Evolutionary conservation across 2,888 invertebrate species (phyloP), one percentile per base, ranked within the genome.

Genomic region (Eupithecia subumbrata): DNA sequence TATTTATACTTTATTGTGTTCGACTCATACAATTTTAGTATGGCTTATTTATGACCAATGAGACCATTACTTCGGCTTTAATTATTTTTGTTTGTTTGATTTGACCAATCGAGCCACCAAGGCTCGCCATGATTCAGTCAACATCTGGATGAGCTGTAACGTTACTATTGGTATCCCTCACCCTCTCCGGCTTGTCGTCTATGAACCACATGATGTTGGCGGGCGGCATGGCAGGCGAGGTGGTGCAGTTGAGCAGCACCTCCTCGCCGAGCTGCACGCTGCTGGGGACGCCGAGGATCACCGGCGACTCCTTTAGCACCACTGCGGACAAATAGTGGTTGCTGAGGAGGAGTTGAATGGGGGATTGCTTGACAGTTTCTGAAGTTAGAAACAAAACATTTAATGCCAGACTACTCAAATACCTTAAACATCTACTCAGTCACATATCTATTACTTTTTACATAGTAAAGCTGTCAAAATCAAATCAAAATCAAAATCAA

Each of bases 201-300:
- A 95, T 90, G 80, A 85, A 93, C 95, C 95, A 94, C 78, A 89
- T 79, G 71, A 95, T 90, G 79, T 92, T 94, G 1, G 95, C 93
- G 0, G 94, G 91, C 1, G 95, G 95, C 90, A 92, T 91, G 0
- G 93, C 91, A 0, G 91, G 89, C 7, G 85, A 84, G 0, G 95
- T 90, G 0, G 93, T 91, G 76, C 95, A 95, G 84, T 95, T 95
- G 0, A 94, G 82, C 22, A 88, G 71, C 0, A 95, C 85, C 18
- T 95, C 93, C 69, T 95, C 95, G 0, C 92, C 93, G 0, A 92
- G 82, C 82, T 92, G 93, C 12, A 92, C 92, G 43, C 86, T 90
- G 66, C 89, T 89, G 0, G 93, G 90, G 1, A 89, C 80, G 0
- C 92, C 93, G 0, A 82, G 79, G 74, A 95, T 92, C 66, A 89